These are phyloP conservation scores for Charanyca ferruginea DNA, from an alignment of 2,888 invertebrate species.

Conservation along the genomic window DNA sequence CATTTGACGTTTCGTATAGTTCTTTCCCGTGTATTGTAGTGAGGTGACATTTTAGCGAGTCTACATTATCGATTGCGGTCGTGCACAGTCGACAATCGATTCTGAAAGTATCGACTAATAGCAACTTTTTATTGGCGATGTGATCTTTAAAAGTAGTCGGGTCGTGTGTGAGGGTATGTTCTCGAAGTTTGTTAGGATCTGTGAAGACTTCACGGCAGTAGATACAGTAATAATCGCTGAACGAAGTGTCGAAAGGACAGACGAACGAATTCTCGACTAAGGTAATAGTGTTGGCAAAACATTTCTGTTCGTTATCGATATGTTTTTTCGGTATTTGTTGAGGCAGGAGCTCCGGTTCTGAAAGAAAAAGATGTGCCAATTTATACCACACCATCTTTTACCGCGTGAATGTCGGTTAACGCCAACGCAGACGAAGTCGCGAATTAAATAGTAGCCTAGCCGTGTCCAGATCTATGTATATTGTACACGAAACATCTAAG, in stretches of 20 bases:
- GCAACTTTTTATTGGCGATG: constrained; percentile 74
- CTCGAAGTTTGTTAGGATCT: constrained; percentile 78
- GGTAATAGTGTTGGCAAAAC: constrained; percentile 73
- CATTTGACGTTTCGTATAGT: constrained; percentile 72
- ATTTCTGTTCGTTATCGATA: constrained; percentile 74
- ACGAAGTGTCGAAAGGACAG: constrained; percentile 82
- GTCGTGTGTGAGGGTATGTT: constrained; percentile 80
- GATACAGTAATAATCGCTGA: constrained; percentile 81
- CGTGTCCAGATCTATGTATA: no score
- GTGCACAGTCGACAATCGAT: constrained; percentile 83
- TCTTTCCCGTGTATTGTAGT: constrained; percentile 71
- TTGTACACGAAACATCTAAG: no score
- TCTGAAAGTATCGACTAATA: constrained; percentile 77
- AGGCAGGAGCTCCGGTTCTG: constrained; percentile 47
- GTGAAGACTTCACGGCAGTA: constrained; percentile 82
- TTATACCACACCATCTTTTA: neutral
- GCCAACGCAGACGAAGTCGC: neutral
- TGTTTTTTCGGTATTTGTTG: constrained; percentile 55
- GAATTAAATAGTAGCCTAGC: neutral
- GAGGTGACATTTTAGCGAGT: constrained; percentile 76
- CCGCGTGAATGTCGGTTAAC: neutral
- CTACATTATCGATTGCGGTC: constrained; percentile 72
- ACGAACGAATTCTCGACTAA: constrained; percentile 82
- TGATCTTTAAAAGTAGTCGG: constrained; percentile 74
- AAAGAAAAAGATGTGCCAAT: constrained; percentile 29